Conservation (phyloP, 2,113 vertebrate genomes). For the Periophthalmodon schlosseri region DNA sequence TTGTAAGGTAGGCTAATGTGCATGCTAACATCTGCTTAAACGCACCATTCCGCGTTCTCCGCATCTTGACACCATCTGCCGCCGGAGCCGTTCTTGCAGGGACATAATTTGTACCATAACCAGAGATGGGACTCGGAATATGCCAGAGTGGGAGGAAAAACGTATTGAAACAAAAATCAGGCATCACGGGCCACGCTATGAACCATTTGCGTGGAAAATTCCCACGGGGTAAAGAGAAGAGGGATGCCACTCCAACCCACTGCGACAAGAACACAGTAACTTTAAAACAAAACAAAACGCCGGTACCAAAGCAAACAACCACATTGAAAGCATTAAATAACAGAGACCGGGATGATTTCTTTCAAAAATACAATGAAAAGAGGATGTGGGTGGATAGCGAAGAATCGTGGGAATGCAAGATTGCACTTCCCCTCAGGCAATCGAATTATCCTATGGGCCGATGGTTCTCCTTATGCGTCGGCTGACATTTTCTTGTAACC, state of each 20-base stretch:
- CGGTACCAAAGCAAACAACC: constrained; percentile 51
- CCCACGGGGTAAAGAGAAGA: constrained; percentile 13
- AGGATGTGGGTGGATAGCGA: constrained; percentile 77
- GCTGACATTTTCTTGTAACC: constrained; percentile 81
- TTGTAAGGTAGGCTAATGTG: constrained; percentile 15
- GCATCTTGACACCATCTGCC: constrained; percentile 29
- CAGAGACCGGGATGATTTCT: constrained; percentile 47
- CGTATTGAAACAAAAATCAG: constrained; percentile 32
- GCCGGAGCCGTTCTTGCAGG: constrained; percentile 22
- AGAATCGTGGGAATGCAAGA: constrained; percentile 80
- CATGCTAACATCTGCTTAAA: constrained; percentile 30
- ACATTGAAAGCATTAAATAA: constrained; percentile 68
- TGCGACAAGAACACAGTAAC: constrained; percentile 11
- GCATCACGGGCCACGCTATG: constrained; percentile 40
- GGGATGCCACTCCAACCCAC: constrained; percentile 5
- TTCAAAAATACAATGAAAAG: constrained; percentile 71
- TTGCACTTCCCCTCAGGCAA: constrained; percentile 73
- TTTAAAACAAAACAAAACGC: constrained; percentile 24
- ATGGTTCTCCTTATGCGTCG: constrained; percentile 77
- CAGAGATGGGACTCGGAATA: constrained; percentile 13
- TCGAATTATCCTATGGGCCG: constrained; percentile 79
- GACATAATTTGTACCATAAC: constrained; percentile 31
- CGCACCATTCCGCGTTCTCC: constrained; percentile 22
- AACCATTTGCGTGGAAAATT: constrained; percentile 47
- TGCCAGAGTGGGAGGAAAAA: constrained; percentile 9